Evolutionary conservation across 2,797 vertebrate species (phyloP).

Genomic region (Prionace glauca): DNA sequence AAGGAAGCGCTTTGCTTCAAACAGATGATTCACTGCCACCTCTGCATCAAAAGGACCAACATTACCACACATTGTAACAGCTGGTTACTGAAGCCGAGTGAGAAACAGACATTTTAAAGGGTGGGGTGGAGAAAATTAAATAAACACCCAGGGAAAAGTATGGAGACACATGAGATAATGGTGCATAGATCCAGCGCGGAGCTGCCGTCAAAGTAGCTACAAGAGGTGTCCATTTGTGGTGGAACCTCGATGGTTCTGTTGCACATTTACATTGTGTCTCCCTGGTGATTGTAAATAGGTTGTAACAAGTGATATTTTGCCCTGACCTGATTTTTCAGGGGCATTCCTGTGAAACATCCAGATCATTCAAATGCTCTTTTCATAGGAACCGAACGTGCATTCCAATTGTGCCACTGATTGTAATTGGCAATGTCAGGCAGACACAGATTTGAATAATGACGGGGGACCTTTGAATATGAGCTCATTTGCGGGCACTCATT

Average conservation of each 20-base stretch:
- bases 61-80: not conserved
- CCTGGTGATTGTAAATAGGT: no score
- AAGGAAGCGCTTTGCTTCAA: not conserved
- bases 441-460: slow-evolving; percentile 21
- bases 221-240: not conserved
- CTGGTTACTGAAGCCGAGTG: not conserved
- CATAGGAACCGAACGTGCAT: not conserved
- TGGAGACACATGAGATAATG: not conserved
- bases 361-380: not conserved
- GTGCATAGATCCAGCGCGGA: not conserved
- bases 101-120: not conserved
- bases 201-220: not conserved
- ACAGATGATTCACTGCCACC: not conserved
- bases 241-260: not conserved
- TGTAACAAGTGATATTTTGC: not conserved
- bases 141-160: not conserved
- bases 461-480: slow-evolving; percentile 5
- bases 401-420: not conserved
- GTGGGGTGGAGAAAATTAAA: not conserved
- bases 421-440: not conserved
- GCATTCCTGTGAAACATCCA: no score
- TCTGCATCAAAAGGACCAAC: not conserved
- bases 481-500: not conserved
- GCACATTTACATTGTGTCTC: not conserved
- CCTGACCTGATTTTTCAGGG: not conserved